Evolutionary conservation across 1,140 invertebrate genomes (phyloP).

Genomic region (Meloidogyne hapla): DNA sequence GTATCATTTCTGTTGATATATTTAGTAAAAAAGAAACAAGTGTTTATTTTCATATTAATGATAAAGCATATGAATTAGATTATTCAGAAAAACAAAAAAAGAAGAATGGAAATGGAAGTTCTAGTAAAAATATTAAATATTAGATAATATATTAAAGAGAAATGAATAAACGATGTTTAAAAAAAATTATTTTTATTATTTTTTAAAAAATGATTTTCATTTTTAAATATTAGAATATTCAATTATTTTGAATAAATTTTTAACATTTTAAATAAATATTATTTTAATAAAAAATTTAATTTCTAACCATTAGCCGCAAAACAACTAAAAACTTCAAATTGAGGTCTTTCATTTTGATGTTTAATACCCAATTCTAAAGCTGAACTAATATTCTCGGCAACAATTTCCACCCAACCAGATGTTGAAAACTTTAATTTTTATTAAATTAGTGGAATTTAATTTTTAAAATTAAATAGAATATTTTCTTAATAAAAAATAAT

Average conservation of each 20-base stretch:
- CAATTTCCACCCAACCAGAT: constrained; percentile 50
- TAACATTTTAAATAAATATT: no score
- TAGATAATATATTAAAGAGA: no score
- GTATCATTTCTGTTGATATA: not conserved
- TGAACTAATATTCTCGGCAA: constrained; percentile 46
- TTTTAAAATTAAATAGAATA: no score
- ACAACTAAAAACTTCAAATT: constrained; percentile 43
- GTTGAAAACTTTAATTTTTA: constrained; percentile 40
- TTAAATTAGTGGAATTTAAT: no score
- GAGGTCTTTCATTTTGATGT: constrained; percentile 45
- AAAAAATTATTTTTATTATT: no score
- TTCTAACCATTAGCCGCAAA: constrained; percentile 13
- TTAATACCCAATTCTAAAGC: constrained; percentile 37
- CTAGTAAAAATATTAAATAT: not conserved
- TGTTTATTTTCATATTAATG: not conserved
- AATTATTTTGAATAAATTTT: no score
- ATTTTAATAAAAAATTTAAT: no score
- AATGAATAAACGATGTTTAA: no score
- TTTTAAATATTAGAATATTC: no score
- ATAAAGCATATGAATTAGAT: not conserved
- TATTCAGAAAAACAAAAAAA: not conserved
- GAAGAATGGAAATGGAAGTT: not conserved
- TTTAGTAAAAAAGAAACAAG: not conserved
- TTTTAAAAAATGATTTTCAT: no score
- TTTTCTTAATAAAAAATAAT: not conserved